Evolutionary conservation across 1,140 invertebrate genomes (phyloP).

Genomic region (Ctenoplectra terminalis): DNA sequence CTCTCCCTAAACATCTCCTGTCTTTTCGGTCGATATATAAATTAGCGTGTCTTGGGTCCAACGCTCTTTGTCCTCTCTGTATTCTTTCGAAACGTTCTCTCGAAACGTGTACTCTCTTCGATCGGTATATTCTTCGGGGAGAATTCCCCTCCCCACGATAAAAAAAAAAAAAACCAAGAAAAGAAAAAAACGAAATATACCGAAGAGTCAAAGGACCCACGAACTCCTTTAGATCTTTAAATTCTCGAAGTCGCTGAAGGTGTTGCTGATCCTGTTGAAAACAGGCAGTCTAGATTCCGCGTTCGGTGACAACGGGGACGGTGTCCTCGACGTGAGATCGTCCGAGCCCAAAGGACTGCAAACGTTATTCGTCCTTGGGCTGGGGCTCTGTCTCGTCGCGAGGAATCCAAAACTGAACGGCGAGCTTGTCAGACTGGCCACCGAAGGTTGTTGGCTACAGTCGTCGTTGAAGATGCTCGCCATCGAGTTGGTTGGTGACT

Average conservation of each 20-base stretch:
- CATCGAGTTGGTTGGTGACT: constrained; percentile 88
- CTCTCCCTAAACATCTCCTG: constrained; percentile 18
- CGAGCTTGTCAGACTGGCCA: constrained; percentile 75
- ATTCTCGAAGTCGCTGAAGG: constrained; percentile 84
- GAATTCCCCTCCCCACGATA: background rate
- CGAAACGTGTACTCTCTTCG: no score
- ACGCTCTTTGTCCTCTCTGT: constrained; percentile 13
- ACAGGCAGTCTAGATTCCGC: constrained; percentile 85
- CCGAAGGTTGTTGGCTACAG: constrained; percentile 64
- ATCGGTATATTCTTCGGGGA: no score
- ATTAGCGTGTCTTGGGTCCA: constrained; percentile 1
- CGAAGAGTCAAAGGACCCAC: constrained; percentile 6
- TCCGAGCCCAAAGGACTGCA: constrained; percentile 67
- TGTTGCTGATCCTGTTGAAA: constrained; percentile 88
- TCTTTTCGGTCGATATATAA: constrained; percentile 34
- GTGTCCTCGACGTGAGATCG: constrained; percentile 80
- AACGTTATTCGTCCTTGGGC: constrained; percentile 54
- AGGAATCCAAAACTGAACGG: constrained; percentile 78
- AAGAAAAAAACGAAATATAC: constrained; percentile 7
- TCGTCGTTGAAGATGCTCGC: constrained; percentile 88
- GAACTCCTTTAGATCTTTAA: constrained; percentile 82
- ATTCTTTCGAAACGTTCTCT: background rate
- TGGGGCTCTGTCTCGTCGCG: constrained; percentile 68
- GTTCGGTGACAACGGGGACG: constrained; percentile 79
- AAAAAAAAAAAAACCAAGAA: background rate